Evolutionary conservation across 2,797 vertebrate genomes (phyloP), one percentile per base, ranked within the genome.

Genomic region (Tokudaia tokunoshimensis): DNA sequence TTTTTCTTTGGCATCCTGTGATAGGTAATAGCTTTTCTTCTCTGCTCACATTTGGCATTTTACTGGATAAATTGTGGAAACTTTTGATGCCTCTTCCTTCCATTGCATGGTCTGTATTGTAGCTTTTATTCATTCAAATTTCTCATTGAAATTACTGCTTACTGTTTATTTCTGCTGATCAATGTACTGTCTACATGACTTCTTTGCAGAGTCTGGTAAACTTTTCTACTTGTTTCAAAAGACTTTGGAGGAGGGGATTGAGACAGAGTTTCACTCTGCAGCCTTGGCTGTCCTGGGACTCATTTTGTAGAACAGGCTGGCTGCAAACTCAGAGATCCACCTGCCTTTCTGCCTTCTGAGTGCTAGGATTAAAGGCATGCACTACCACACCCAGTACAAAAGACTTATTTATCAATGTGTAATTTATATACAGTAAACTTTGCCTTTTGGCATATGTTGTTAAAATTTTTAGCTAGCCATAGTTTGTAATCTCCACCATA

Each of bases 341-440:
- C 20, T 75, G 41, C 74, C 4, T 44, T 4, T 75, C 74, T 75
- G 22, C 74, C 41, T 44, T 44, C 11, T 24, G 22, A 75, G 41
- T 44, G 41, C 11, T 44, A 37, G 74, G 74, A 44, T 44, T 44
- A 44, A 75, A 75, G 74, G 74, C 5, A 11, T 44, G 41, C 11
- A 44, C 22, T 44, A 44, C 74, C 41, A 75, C 11, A 8, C 22
- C 37, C 22, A 75, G 37, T 13, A 26, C 52, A 24, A 26, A 90
- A 96, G 59, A 93, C 31, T 93, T 52, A 41, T 89, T 92, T 95
- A 87, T 90, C 89, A 74, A 75, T 44, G 8, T 87, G 19, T 94
- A 90, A 83, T 85, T 91, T 81, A 59, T 3, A 81, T 76, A 44
- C 10, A 89, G 3, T 94, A 91, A 81, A 91, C 55, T 44, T 96